These are phyloP conservation scores for Collichthys lucidus DNA, from an alignment of 2,113 vertebrate genomes.

Conservation along the genomic window DNA sequence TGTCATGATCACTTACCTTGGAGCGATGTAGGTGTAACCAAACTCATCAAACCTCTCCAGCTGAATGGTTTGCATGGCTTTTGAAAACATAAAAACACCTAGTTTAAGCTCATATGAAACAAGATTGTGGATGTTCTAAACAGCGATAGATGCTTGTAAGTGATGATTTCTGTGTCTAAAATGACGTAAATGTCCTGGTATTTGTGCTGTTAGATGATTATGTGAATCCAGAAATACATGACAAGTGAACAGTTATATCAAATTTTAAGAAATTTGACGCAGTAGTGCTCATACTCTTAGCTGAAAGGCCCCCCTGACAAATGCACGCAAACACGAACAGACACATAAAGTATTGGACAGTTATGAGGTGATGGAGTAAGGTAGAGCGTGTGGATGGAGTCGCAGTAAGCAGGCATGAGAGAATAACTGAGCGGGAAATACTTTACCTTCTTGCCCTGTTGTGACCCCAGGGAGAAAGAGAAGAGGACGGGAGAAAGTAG, in stretches of 20 bases:
- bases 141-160: neutral
- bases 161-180: neutral
- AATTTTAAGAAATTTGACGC: neutral
- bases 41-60: conserved; percentile 89
- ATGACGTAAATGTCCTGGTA: neutral
- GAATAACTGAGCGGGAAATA: conserved; percentile 67
- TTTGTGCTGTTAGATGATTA: conserved; percentile 19
- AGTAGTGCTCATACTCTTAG: neutral
- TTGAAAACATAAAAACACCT: conserved; percentile 55
- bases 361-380: conserved; percentile 65
- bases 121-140: neutral
- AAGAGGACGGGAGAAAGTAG: conserved; percentile 39
- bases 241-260: neutral
- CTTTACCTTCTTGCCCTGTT: conserved; percentile 79
- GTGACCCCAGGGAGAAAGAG: conserved; percentile 62
- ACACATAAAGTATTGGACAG: conserved; percentile 46
- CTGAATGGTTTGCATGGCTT: conserved; percentile 91
- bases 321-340: neutral
- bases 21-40: conserved; percentile 94
- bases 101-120: neutral
- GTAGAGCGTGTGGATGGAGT: conserved; percentile 35
- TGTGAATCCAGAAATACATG: conserved; percentile 2
- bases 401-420: conserved; percentile 13
- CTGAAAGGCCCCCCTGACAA: conserved; percentile 8
- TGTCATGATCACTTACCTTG: conserved; percentile 87